Percentiles rank a stretch among this genome's conserved stretches.
Evolutionary conservation across 2,113 vertebrate species (phyloP).

Genomic region (Pungitius pungitius): DNA sequence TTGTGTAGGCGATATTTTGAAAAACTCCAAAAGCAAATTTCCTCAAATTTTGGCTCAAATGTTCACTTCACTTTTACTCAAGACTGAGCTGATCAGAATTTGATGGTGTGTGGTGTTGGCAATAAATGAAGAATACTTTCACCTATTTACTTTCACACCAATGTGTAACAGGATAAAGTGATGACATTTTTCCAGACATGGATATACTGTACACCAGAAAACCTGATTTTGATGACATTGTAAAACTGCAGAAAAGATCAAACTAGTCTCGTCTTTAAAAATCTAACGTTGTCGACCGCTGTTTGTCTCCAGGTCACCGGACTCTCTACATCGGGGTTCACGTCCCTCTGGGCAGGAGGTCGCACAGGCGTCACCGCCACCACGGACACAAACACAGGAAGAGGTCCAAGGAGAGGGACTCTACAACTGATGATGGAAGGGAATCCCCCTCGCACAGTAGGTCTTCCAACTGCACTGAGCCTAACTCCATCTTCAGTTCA

Average conservation of each 20-base stretch:
- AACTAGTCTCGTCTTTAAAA: background rate
- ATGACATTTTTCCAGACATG: background rate
- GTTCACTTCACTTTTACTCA: background rate
- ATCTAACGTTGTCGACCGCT: background rate
- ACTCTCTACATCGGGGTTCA: conserved; percentile 98
- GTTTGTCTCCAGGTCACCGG: conserved; percentile 84
- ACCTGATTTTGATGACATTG: background rate
- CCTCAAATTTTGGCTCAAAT: background rate
- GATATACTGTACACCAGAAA: background rate
- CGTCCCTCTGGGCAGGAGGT: conserved; percentile 92
- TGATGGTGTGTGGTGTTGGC: background rate
- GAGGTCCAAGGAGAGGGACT: conserved; percentile 94
- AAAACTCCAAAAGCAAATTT: too few relatives aligned
- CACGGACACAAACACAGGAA: conserved; percentile 97
- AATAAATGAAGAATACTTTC: background rate
- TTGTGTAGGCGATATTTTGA: background rate
- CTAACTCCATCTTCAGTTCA: background rate
- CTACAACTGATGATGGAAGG: conserved; percentile 90
- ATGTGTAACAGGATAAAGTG: background rate
- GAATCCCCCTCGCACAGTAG: conserved; percentile 96
- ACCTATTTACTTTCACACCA: background rate
- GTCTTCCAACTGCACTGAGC: conserved; percentile 11
- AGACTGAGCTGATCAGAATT: background rate
- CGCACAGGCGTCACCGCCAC: conserved; percentile 93
- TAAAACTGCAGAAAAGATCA: background rate